Percentiles rank a stretch among this genome's conserved stretches.
Evolutionary conservation across 2,797 vertebrate genomes (phyloP).

Genomic region (Coregonus suidteri): DNA sequence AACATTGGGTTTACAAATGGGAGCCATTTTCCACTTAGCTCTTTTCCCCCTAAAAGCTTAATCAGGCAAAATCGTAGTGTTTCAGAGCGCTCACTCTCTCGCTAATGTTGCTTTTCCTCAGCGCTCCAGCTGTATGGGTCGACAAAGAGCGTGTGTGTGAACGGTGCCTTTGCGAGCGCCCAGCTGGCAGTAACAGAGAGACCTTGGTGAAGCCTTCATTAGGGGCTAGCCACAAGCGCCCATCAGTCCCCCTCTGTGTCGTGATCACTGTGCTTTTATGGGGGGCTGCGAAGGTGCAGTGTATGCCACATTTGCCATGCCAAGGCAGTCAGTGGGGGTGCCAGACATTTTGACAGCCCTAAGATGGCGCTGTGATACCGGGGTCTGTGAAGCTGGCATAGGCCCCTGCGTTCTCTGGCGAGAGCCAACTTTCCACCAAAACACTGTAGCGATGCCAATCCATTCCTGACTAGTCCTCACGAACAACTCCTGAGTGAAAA

Average conservation of each 20-base stretch:
- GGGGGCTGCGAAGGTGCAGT: neutral
- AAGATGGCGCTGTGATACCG: neutral
- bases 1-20: constrained; percentile 4
- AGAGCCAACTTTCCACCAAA: neutral
- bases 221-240: neutral
- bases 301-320: neutral
- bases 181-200: constrained; percentile 15
- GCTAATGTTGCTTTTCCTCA: neutral
- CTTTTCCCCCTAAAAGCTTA: neutral
- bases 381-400: neutral
- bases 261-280: constrained; percentile 7
- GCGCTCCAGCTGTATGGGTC: constrained; percentile 1
- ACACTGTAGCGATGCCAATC: neutral
- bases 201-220: constrained; percentile 10
- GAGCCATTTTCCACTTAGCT: neutral
- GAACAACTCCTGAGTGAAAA: neutral
- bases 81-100: constrained; percentile 4
- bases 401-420: neutral
- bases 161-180: neutral
- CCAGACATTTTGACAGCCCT: neutral
- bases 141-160: constrained; percentile 10
- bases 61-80: neutral
- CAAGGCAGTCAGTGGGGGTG: neutral
- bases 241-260: constrained; percentile 3
- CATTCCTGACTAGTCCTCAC: neutral